Percentiles rank a stretch among this genome's conserved stretches.
phyloP scores from a whole-genome alignment of 1,140 invertebrate genomes.

The Oncopodura yosiiana region DNA sequence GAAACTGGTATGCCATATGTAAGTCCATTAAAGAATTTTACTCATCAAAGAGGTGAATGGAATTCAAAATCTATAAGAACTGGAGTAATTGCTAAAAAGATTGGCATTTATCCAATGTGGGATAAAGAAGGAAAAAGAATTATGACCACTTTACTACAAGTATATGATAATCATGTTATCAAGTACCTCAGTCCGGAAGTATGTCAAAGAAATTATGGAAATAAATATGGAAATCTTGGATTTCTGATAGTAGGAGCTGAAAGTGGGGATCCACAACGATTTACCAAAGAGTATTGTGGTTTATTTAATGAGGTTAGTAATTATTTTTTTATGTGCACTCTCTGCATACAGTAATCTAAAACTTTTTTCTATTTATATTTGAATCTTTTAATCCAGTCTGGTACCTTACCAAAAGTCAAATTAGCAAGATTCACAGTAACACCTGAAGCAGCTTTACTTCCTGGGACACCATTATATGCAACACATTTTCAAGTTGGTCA shows the following conservation, averaged over 20 bases:
- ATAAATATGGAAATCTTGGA: constrained; percentile 46
- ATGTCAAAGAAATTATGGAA: constrained; percentile 45
- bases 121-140: constrained; percentile 70
- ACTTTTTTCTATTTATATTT: too few species aligned
- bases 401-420: constrained; percentile 77
- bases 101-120: constrained; percentile 90
- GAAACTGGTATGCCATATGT: constrained; percentile 41
- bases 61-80: constrained; percentile 51
- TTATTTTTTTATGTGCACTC: too few species aligned
- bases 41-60: constrained; percentile 52
- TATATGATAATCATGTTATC: constrained; percentile 92
- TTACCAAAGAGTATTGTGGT: constrained; percentile 80
- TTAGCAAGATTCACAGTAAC: constrained; percentile 76
- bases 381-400: too few species aligned
- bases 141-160: constrained; percentile 70
- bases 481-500: constrained; percentile 86
- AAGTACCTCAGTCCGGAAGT: constrained; percentile 75
- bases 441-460: constrained; percentile 71
- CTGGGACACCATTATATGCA: constrained; percentile 80
- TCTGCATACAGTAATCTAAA: too few species aligned
- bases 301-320: constrained; percentile 76
- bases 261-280: constrained; percentile 68
- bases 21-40: constrained; percentile 50
- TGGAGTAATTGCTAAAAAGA: constrained; percentile 84
- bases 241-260: constrained; percentile 81